Evolutionary conservation across 2,797 vertebrate genomes (phyloP).

Genomic region (Hydrolagus colliei): DNA sequence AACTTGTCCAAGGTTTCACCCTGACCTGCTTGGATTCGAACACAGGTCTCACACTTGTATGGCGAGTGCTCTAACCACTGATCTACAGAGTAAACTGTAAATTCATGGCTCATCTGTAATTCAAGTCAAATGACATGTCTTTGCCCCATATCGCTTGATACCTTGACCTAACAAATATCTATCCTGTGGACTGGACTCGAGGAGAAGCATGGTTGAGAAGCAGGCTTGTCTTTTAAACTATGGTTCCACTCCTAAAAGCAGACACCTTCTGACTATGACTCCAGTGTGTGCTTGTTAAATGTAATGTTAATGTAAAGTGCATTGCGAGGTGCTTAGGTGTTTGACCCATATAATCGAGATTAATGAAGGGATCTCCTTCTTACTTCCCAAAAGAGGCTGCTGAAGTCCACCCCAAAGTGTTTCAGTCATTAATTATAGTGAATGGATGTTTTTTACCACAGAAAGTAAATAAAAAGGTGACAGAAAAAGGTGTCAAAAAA

Average conservation of each 20-base stretch:
- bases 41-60: too few species aligned
- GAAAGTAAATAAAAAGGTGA: constrained; percentile 61
- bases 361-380: constrained; percentile 47
- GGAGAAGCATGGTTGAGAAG: neutral
- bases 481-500: constrained; percentile 46
- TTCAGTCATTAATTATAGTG: constrained; percentile 59
- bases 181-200: neutral
- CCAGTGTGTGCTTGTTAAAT: constrained; percentile 10
- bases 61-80: too few species aligned
- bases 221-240: neutral
- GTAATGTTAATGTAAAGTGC: constrained; percentile 47
- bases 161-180: too few species aligned
- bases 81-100: too few species aligned
- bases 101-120: too few species aligned
- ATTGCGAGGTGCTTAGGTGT: constrained; percentile 40
- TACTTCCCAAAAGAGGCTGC: constrained; percentile 51
- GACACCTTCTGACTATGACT: neutral
- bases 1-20: too few species aligned
- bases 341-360: constrained; percentile 58
- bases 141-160: too few species aligned
- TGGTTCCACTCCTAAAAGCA: neutral
- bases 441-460: constrained; percentile 59
- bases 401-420: constrained; percentile 45
- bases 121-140: too few species aligned
- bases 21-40: too few species aligned